Percentiles rank a stretch among this genome's conserved stretches.
Evolutionary conservation across 2,113 vertebrate species (phyloP).

Genomic region (Tragelaphus imberbis): DNA sequence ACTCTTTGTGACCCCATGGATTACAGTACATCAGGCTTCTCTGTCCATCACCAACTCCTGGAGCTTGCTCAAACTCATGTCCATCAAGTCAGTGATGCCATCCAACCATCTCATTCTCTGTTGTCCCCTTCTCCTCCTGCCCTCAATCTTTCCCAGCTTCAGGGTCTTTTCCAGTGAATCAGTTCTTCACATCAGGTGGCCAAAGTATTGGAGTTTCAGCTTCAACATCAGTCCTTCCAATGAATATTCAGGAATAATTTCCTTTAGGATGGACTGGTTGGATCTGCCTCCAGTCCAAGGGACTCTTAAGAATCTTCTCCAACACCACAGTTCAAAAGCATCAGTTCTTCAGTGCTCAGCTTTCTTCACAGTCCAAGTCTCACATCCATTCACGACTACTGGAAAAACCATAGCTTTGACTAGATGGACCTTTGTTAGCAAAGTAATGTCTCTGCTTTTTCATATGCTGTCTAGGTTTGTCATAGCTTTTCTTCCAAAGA

Average conservation of each 20-base stretch:
- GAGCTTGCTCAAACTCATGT: neutral
- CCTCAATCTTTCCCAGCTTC: neutral
- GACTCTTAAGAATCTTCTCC: neutral
- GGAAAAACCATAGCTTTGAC: neutral
- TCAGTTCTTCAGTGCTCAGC: rapidly evolving
- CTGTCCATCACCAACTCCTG: neutral
- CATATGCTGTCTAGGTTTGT: neutral
- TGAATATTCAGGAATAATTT: neutral
- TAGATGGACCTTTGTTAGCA: neutral
- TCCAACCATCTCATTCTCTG: neutral
- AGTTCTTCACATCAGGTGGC: neutral
- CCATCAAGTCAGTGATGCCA: rapidly evolving
- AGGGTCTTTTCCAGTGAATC: neutral
- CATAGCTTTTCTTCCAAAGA: neutral
- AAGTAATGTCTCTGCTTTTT: neutral
- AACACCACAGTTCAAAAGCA: neutral
- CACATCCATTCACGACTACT: neutral
- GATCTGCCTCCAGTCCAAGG: neutral
- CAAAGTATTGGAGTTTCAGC: neutral
- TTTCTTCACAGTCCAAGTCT: neutral
- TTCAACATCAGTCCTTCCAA: neutral
- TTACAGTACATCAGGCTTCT: neutral
- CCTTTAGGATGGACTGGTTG: neutral
- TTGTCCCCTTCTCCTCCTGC: neutral
- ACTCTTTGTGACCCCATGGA: neutral